Conservation (phyloP, 2,797 vertebrate species). For the Pangasius larnaudii region DNA sequence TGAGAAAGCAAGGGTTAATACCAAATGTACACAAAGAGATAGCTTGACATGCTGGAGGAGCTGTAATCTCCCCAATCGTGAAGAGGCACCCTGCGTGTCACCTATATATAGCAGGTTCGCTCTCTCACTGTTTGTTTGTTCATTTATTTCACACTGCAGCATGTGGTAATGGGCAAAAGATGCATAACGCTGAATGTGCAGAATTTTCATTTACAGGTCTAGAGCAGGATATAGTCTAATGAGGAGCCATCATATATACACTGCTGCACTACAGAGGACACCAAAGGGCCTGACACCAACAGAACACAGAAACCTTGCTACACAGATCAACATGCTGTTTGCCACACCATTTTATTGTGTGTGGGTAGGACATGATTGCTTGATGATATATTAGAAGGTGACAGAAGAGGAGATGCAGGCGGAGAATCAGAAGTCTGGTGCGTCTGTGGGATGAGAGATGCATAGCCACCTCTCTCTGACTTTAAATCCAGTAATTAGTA, state of each 20-base stretch:
- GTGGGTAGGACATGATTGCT: conserved; percentile 11
- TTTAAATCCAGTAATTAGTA: conserved; percentile 40
- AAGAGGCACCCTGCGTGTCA: conserved; percentile 38
- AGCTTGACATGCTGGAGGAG: conserved; percentile 60
- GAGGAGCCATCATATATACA: background rate
- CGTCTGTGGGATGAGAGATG: background rate
- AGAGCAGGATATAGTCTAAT: background rate
- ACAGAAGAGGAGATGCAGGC: conserved; percentile 2
- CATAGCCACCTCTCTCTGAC: background rate
- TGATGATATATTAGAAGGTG: conserved; percentile 19
- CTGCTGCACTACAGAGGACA: background rate
- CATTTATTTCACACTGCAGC: conserved; percentile 36
- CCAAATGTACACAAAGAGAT: conserved; percentile 48
- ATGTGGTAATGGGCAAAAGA: conserved; percentile 7
- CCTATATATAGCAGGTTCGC: conserved; percentile 66
- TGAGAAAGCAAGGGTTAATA: conserved; percentile 43
- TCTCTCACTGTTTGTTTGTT: conserved; percentile 43
- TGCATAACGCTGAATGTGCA: conserved; percentile 30
- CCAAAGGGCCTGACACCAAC: no score
- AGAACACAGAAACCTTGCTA: conserved; percentile 7
- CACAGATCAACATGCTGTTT: conserved; percentile 15
- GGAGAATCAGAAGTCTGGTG: background rate
- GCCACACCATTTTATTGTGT: conserved; percentile 9
- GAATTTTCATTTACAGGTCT: conserved; percentile 5
- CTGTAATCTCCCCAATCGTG: conserved; percentile 64